Evolutionary conservation across 1,140 invertebrate genomes (phyloP), one percentile per base, ranked within the genome.

Genomic region (Magallana ariakensis): DNA sequence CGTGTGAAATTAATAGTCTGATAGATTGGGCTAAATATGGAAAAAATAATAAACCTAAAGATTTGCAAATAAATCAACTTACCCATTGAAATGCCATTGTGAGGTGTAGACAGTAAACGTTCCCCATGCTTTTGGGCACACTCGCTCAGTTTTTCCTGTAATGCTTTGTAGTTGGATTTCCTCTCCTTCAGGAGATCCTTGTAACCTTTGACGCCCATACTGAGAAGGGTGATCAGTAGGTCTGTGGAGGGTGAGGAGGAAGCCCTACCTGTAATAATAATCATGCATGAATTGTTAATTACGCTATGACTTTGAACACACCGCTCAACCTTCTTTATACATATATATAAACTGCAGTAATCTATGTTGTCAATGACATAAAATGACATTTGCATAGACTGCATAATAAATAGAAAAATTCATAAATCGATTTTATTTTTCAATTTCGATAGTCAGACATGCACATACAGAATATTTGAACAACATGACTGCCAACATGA

Each of bases 71-170:
- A 46, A 62, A 62, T 62, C 15, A 75, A 4, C 92, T 92, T 95
- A 94, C 97, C 97, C 90, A 97, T 95, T 0, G 97, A 98, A 91
- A 98, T 97, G 4, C 96, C 96, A 94, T 98, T 98, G 60, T 95
- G 95, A 89, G 96, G 96, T 22, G 96, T 96, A 16, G 96, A 94
- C 0, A 97, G 92, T 7, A 98, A 92, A 90, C 95, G 95, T 93
- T 97, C 96, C 0, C 96, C 96, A 93, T 96, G 95, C 86, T 95
- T 95, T 16, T 94, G 86, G 15, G 97, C 96, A 70, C 97, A 94
- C 89, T 95, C 94, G 46, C 93, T 92, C 55, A 98, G 93, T 85
- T 94, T 88, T 16, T 96, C 95, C 85, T 96, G 95, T 54, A 98
- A 94, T 94, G 97, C 96, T 7, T 94, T 94, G 92, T 96, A 97